Base-by-base conservation (phyloP, 1,140 invertebrate genomes). In the Neomicropteryx cornuta region DNA sequence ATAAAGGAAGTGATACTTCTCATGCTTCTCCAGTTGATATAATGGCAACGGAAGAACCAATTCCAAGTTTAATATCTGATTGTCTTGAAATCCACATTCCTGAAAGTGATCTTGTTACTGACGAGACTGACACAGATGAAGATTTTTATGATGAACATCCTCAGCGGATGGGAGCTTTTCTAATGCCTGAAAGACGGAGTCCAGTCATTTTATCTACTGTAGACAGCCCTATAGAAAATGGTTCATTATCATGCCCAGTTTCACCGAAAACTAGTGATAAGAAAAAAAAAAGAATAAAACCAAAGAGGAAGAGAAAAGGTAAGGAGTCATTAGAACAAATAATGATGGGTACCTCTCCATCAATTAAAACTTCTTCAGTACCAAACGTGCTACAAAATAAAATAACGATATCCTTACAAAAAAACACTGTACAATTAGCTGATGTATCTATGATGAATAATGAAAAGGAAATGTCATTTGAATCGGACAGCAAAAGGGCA, bases 71-170 rank as follows among this genome's bases (percentile, higher is more conserved):
- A 37, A 48, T 65, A 36, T 55, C 59, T 20, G 61, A 66, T 45
- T 57, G 60, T 43, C 52, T 53, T 19, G 73, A 75, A 46, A 60
- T 62, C 5, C 65, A 67, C 5, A 72, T 85, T 28, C 62, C 68
- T 18, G 87, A 89, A 60, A 83, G 83, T 1, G 87, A 90, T 54
- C 66, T 88, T 8, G 83, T 87, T 42, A 88, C 84, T 0, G 77
- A 79, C 18, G 80, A 88, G 54, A 81, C 83, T 20, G 81, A 83
- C 28, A 86, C 84, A 2, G 86, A 89, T 55, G 84, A 87, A 62
- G 83, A 87, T 45, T 88, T 88, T 60, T 87, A 88, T 54, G 83
- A 87, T 54, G 74, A 83, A 47, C 70, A 85, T 64, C 85, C 85
- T 1, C 80, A 85, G 44, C 69, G 69, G 42, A 52, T 81, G n/a